Evolutionary conservation across 2,113 vertebrate genomes (phyloP).

Genomic region (Channa argus): DNA sequence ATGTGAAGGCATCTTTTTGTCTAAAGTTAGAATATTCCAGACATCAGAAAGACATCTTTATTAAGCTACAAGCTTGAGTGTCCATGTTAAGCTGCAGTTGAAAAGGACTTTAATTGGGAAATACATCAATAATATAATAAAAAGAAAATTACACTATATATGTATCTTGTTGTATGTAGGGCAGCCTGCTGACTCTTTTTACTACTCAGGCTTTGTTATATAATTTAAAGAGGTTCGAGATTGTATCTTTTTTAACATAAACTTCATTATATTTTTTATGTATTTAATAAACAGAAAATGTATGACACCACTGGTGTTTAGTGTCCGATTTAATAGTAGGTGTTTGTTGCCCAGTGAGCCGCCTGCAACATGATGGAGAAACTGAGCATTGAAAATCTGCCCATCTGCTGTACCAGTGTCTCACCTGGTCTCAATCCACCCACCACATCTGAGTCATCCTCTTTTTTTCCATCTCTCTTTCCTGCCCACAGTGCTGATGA

Average conservation of each 20-base stretch:
- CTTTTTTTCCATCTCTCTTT: conserved; percentile 58
- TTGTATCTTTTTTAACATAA: conserved; percentile 17
- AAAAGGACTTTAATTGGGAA: too few relatives aligned
- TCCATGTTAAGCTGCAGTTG: neutral
- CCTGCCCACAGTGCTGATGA: conserved; percentile 71
- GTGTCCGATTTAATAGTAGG: conserved; percentile 37
- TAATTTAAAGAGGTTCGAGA: neutral
- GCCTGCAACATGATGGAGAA: conserved; percentile 48
- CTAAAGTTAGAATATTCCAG: neutral
- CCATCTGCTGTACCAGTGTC: conserved; percentile 70
- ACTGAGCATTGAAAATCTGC: conserved; percentile 55
- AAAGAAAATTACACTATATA: too few relatives aligned
- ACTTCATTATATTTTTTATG: conserved; percentile 2
- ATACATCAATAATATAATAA: too few relatives aligned
- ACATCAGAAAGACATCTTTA: neutral
- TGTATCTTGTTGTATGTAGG: too few relatives aligned
- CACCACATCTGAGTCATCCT: conserved; percentile 74
- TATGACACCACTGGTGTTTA: conserved; percentile 3
- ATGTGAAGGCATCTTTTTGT: conserved; percentile 15
- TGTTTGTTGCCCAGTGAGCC: conserved; percentile 49
- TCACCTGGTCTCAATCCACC: conserved; percentile 77
- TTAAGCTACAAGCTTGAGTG: neutral
- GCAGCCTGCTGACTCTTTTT: neutral
- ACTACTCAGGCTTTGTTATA: conserved; percentile 18
- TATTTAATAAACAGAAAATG: conserved; percentile 17